These are phyloP conservation scores for Spisula subtruncata DNA, from an alignment of 2,888 invertebrate species.

Conservation along the genomic window DNA sequence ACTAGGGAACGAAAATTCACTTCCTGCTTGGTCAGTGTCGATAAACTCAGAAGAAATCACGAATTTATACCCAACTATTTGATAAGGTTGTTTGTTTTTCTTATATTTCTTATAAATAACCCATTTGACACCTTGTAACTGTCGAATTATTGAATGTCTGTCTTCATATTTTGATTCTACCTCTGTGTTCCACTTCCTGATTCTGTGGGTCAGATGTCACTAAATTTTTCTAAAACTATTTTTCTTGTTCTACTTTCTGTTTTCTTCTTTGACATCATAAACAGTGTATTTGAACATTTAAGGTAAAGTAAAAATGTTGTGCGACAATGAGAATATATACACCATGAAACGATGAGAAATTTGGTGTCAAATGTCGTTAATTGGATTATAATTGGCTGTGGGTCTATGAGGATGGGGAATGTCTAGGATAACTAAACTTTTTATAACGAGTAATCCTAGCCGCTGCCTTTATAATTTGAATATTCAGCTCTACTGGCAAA, in stretches of 20 bases:
- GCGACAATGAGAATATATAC: no score
- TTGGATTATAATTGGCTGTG: no score
- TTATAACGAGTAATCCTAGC: no score
- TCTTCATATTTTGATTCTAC: background rate
- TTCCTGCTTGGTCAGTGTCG: background rate
- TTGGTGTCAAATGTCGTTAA: no score
- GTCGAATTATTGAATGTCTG: background rate
- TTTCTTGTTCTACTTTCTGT: background rate
- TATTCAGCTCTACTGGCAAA: no score
- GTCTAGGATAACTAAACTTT: no score
- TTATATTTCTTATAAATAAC: background rate
- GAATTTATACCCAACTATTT: background rate
- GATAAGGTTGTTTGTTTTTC: background rate
- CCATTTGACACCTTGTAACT: background rate
- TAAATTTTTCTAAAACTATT: background rate
- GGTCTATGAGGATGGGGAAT: no score
- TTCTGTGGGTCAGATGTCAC: background rate
- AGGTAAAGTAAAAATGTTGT: no score
- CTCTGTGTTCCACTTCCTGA: background rate
- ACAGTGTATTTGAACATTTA: no score
- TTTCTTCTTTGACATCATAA: background rate
- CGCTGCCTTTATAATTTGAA: no score
- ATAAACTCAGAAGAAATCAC: background rate
- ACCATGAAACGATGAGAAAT: no score
- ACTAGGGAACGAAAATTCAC: slow-evolving; percentile 25